A percentile compares a stretch with the other conserved stretches of the same genome.
phyloP scores from a whole-genome alignment of 2,797 vertebrate genomes.

The Chrosomus eos region DNA sequence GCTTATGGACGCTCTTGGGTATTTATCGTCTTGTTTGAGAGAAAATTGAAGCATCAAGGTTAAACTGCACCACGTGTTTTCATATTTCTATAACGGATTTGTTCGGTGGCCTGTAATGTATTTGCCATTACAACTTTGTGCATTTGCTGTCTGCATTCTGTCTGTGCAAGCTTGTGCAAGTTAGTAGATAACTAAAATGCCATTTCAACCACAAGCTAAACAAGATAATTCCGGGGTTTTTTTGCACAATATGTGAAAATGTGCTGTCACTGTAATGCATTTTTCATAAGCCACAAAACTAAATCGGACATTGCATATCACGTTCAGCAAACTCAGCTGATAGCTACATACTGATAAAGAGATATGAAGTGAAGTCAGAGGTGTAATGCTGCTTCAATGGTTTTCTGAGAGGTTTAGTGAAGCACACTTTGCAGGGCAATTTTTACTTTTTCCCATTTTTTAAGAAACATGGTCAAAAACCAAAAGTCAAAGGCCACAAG shows the following conservation, averaged over 20 bases:
- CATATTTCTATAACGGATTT: not conserved
- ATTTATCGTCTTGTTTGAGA: conserved; percentile 12
- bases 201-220: conserved; percentile 6
- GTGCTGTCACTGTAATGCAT: conserved; percentile 22
- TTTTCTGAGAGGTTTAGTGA: conserved; percentile 9
- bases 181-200: not conserved
- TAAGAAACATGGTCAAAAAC: not conserved
- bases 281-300: not conserved
- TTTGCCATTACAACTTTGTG: not conserved
- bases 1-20: conserved; percentile 5
- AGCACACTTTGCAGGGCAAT: not conserved
- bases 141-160: not conserved
- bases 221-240: not conserved
- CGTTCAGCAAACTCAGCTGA: conserved; percentile 30
- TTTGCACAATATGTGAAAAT: not conserved
- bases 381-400: not conserved
- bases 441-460: not conserved
- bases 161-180: conserved; percentile 1
- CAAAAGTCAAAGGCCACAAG: not conserved
- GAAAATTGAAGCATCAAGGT: not conserved
- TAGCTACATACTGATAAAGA: conserved; percentile 13
- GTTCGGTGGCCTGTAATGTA: not conserved
- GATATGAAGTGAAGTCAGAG: conserved; percentile 9
- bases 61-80: not conserved
- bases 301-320: conserved; percentile 15